phyloP scores from a whole-genome alignment of 2,113 vertebrate genomes.

The Vombatus ursinus region DNA sequence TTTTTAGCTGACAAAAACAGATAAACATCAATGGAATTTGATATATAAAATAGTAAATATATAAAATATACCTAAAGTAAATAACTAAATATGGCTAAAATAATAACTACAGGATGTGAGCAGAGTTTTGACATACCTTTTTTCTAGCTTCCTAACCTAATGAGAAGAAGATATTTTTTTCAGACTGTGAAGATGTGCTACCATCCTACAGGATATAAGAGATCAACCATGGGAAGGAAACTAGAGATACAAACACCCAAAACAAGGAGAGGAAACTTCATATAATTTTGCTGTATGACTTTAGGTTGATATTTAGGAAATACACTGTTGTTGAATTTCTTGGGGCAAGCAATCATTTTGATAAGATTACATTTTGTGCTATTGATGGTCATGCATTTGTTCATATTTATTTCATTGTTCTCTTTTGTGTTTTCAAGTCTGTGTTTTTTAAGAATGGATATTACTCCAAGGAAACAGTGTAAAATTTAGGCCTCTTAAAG shows the following conservation, averaged over 20 bases:
- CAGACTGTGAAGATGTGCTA: not conserved
- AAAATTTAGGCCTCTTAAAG: too few species aligned
- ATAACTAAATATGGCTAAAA: not conserved
- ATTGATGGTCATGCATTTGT: not conserved
- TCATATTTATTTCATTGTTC: not conserved
- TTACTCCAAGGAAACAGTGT: not conserved
- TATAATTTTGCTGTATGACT: not conserved
- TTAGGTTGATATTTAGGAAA: not conserved
- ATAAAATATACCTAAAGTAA: not conserved
- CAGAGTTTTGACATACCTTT: not conserved
- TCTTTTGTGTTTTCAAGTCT: not conserved
- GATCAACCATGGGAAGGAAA: not conserved
- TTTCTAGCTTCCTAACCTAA: not conserved
- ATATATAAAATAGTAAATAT: not conserved
- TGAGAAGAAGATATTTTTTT: not conserved
- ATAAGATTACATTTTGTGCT: not conserved
- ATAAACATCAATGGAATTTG: not conserved
- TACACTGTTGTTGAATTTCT: not conserved
- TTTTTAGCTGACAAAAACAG: not conserved
- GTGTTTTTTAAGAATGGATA: not conserved
- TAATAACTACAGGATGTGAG: not conserved
- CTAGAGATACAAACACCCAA: not conserved
- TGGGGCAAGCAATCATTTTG: not conserved
- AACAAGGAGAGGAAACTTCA: not conserved
- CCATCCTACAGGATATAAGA: not conserved